Base-by-base conservation (phyloP, 2,888 invertebrate species). In the Parnassius glacialis region DNA sequence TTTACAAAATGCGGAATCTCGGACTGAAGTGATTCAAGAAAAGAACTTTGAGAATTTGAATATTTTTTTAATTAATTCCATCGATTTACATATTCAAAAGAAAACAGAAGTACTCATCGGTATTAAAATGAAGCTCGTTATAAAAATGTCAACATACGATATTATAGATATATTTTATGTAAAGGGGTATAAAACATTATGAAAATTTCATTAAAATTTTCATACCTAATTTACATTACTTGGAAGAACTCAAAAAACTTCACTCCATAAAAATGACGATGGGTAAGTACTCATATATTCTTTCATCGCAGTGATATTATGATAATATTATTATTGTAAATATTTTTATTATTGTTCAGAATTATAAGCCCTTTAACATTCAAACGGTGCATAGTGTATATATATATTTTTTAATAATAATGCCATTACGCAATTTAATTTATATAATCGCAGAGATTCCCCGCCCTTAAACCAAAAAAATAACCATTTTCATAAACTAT, bases 181-280 rank as follows among this genome's bases (percentile, higher is more conserved):
- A 61, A 55, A 57, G 25, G 41, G 53, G 61, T 47, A 54, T 64
- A 73, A 72, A 72, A 62, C 62, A 75, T 74, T 67, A 76, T 78
- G 83, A 85, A 84, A 83, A 84, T 84, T 83, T 73, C 42, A 82
- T 80, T 65, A 57, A 74, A 81, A 80, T 81, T 81, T 83, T 84
- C 80, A 70, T 60, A 34, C 34, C 5, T 34, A 57, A 43, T 51
- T 16, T 61, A 56, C 61, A 59, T 44, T 44, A 56, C 5, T 13
- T 5, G 7, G n/a, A 56, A 41, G 41, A 16, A 66, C 42, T 44
- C 56, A 12, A 62, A 41, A 52, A 53, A 50, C 45, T 51, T 16
- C 51, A 57, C 51, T 61, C 52, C 56, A 61, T 64, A 66, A 81
- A 72, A 56, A 88, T 88, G 85, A 88, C 87, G 47, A 82, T 80